Evolutionary conservation across 2,113 vertebrate species (phyloP).

Genomic region (Barnardius zonarius): DNA sequence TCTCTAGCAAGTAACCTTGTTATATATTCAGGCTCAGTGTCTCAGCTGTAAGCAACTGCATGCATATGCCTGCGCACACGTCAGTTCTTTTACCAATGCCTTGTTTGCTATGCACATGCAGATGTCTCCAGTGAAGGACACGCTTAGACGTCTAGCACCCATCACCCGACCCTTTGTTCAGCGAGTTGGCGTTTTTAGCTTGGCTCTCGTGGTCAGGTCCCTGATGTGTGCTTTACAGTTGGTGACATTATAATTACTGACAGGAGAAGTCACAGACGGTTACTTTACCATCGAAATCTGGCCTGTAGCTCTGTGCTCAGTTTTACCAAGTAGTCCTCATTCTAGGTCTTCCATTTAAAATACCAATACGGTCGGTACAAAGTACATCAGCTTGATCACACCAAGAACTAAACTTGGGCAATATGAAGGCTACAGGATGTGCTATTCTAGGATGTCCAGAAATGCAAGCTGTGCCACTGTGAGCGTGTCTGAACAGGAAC

Average conservation of each 20-base stretch:
- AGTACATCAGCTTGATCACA: not conserved
- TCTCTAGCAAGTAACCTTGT: not conserved
- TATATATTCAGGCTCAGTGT: not conserved
- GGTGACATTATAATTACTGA: not conserved
- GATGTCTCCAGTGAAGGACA: not conserved
- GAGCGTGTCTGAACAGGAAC: not conserved
- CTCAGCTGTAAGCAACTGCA: not conserved
- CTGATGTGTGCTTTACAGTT: accelerated
- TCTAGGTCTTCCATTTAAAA: not conserved
- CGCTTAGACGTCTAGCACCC: not conserved
- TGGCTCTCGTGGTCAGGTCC: not conserved
- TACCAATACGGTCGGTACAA: not conserved
- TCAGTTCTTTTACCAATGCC: not conserved
- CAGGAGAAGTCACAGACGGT: not conserved
- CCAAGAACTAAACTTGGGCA: not conserved
- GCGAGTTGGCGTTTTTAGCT: accelerated
- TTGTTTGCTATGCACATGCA: not conserved
- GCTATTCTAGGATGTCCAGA: not conserved
- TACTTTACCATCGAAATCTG: not conserved
- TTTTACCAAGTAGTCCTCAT: not conserved
- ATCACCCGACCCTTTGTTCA: not conserved
- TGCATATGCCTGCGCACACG: accelerated
- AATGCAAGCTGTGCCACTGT: not conserved
- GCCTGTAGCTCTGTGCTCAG: not conserved
- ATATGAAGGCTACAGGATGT: accelerated